These are phyloP conservation scores for Microctenopoma lineatum DNA, from an alignment of 2,797 vertebrate genomes.

Conservation along the genomic window DNA sequence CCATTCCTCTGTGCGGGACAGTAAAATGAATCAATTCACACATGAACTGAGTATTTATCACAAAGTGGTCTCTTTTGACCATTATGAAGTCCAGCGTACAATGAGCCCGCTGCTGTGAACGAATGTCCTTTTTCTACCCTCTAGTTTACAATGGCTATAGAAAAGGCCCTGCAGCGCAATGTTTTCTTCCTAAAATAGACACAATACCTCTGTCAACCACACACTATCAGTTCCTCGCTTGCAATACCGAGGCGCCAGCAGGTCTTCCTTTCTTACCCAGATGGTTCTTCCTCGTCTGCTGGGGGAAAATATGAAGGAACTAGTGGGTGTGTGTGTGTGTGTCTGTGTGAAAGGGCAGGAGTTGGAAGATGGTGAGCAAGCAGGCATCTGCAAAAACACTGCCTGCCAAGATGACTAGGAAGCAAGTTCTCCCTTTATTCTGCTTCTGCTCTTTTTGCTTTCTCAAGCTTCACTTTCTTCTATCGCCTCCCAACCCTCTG, in stretches of 20 bases:
- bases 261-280: constrained; percentile 34
- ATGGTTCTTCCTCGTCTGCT: constrained; percentile 2
- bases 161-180: constrained; percentile 26
- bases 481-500: constrained; percentile 26
- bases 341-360: constrained; percentile 5
- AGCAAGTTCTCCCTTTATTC: constrained; percentile 9
- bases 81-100: neutral
- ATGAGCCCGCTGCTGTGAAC: constrained; percentile 9
- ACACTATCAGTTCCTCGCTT: constrained; percentile 6
- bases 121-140: constrained; percentile 19
- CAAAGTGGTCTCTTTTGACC: constrained; percentile 1
- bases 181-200: constrained; percentile 35
- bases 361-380: constrained; percentile 13
- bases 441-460: constrained; percentile 1
- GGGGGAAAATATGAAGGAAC: constrained; percentile 16
- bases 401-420: constrained; percentile 35
- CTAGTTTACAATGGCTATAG: constrained; percentile 26
- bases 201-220: constrained; percentile 16
- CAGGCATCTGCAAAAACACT: constrained; percentile 38
- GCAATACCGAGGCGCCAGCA: neutral
- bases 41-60: constrained; percentile 13
- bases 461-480: constrained; percentile 25
- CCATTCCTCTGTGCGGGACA: neutral
- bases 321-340: neutral
- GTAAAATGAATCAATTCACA: neutral